phyloP scores from a whole-genome alignment of 2,888 invertebrate species.

The Itoplectis maculator region DNA sequence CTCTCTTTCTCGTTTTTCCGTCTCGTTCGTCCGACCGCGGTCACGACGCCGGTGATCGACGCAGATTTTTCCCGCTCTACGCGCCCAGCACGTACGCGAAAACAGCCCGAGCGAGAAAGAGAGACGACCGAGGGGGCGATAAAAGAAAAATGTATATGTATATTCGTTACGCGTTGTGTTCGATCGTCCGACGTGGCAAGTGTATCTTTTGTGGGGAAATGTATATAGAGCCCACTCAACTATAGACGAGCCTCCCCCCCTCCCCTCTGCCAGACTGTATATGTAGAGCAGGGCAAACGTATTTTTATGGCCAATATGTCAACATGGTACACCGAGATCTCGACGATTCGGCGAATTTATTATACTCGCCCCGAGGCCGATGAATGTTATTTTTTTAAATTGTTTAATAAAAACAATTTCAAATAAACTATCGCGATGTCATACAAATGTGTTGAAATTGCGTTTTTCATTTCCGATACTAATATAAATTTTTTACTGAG shows the following conservation, averaged over 20 bases:
- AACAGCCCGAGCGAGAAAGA: background rate
- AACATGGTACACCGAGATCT: slow-evolving; percentile 32
- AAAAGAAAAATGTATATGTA: slow-evolving; percentile 44
- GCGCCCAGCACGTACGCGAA: slow-evolving; percentile 5
- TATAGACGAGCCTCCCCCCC: background rate
- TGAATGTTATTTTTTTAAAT: too few species aligned
- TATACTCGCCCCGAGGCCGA: slow-evolving; percentile 40
- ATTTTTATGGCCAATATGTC: slow-evolving; percentile 36
- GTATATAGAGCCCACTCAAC: background rate
- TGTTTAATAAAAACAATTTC: too few species aligned
- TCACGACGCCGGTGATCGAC: slow-evolving; percentile 42
- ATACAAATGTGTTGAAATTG: too few species aligned
- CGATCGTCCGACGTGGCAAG: slow-evolving; percentile 36
- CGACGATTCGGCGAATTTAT: slow-evolving; percentile 56
- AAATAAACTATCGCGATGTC: background rate
- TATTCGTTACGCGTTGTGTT: slow-evolving; percentile 37
- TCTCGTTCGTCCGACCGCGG: slow-evolving; percentile 24
- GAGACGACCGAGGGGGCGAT: slow-evolving; percentile 26
- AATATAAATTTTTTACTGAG: background rate
- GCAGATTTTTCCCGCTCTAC: slow-evolving; percentile 51
- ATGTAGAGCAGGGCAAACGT: slow-evolving; percentile 28
- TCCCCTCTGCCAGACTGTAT: too few species aligned
- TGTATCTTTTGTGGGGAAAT: slow-evolving; percentile 7
- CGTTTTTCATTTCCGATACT: too few species aligned
- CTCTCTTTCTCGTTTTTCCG: slow-evolving; percentile 28